phyloP scores from a whole-genome alignment of 2,888 invertebrate genomes.

The Eledona agricola region DNA sequence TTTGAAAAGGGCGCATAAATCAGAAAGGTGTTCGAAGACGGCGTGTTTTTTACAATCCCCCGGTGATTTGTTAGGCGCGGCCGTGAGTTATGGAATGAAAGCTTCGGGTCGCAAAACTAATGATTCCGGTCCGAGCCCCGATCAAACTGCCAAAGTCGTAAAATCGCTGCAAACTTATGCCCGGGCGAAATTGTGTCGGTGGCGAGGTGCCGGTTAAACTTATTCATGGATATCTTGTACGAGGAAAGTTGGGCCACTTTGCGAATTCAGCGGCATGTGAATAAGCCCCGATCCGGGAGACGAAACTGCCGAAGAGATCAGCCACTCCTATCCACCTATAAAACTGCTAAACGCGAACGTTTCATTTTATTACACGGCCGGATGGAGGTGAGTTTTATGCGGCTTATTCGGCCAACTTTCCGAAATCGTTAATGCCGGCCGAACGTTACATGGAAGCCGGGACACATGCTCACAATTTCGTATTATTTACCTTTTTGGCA shows the following conservation, averaged over 20 bases:
- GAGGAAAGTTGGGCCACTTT: conserved; percentile 55
- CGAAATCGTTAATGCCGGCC: conserved; percentile 49
- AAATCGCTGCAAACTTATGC: conserved; percentile 43
- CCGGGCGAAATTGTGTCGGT: conserved; percentile 47
- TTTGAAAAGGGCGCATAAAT: too few relatives aligned
- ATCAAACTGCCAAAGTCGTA: conserved; percentile 35
- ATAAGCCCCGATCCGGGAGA: conserved; percentile 51
- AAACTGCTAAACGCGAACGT: conserved; percentile 56
- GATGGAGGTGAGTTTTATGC: conserved; percentile 53
- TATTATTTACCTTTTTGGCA: conserved; percentile 4
- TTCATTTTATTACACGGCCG: conserved; percentile 55
- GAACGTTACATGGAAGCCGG: conserved; percentile 23
- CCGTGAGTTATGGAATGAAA: too few relatives aligned
- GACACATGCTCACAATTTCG: conserved; percentile 16
- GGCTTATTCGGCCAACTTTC: conserved; percentile 52
- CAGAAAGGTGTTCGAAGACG: too few relatives aligned
- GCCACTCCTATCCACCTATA: conserved; percentile 52
- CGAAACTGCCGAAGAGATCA: conserved; percentile 52
- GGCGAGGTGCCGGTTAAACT: conserved; percentile 43
- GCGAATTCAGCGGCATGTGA: conserved; percentile 56
- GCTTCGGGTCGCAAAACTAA: too few relatives aligned
- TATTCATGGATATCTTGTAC: conserved; percentile 53
- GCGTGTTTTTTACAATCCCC: too few relatives aligned
- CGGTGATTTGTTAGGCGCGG: too few relatives aligned
- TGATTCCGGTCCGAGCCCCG: conserved; percentile 10